phyloP scores from a whole-genome alignment of 2,113 vertebrate genomes.

The Dromaius novaehollandiae region DNA sequence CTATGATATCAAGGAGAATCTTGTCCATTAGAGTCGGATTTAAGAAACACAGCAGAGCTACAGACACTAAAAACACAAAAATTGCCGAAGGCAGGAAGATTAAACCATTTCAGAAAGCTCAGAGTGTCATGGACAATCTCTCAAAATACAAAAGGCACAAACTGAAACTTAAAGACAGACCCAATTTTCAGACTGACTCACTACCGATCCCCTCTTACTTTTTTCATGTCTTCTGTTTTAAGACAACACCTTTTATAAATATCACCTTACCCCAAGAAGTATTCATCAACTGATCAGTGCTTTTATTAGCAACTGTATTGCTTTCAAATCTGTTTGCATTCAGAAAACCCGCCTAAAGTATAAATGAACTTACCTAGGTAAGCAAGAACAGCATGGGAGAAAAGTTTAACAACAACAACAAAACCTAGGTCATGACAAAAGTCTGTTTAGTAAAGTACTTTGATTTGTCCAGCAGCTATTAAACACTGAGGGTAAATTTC shows the following conservation, averaged over 20 bases:
- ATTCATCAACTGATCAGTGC: background rate
- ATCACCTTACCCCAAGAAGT: background rate
- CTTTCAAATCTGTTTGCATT: background rate
- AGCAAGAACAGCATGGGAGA: background rate
- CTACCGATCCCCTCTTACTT: background rate
- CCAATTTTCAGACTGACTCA: no score
- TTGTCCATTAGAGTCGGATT: no score
- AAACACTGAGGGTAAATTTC: background rate
- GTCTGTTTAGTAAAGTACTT: background rate
- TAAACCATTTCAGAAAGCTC: background rate
- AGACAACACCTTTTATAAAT: background rate
- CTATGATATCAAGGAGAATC: no score
- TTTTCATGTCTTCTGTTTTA: background rate
- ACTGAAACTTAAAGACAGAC: background rate
- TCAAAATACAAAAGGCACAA: background rate
- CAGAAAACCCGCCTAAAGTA: background rate
- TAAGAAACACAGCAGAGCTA: background rate
- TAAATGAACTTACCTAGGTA: background rate
- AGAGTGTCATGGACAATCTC: background rate
- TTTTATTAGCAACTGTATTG: background rate
- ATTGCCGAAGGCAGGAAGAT: background rate
- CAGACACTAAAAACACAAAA: background rate
- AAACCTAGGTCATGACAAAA: background rate
- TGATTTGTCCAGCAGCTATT: background rate
- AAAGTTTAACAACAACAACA: background rate